phyloP scores from a whole-genome alignment of 1,140 invertebrate genomes.

The Drosophila nasuta region DNA sequence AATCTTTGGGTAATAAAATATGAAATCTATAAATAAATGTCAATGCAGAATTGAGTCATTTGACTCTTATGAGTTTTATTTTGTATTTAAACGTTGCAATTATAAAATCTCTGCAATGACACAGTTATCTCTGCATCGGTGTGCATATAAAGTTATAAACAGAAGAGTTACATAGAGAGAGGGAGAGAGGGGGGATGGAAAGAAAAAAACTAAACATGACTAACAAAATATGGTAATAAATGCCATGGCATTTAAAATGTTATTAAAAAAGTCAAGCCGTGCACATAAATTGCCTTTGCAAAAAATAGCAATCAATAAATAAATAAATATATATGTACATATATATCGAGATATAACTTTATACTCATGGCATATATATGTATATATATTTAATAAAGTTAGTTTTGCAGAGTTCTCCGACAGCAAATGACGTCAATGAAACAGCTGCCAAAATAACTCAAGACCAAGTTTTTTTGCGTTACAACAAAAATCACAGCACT shows the following conservation, averaged over 20 bases:
- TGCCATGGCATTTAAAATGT: slow-evolving; percentile 82
- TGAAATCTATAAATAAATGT: slow-evolving; percentile 29
- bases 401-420: slow-evolving; percentile 22
- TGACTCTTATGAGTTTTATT: slow-evolving; percentile 29
- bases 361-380: slow-evolving; percentile 7
- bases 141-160: slow-evolving; percentile 71
- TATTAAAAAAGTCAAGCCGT: slow-evolving; percentile 69
- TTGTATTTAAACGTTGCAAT: slow-evolving; percentile 46
- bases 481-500: slow-evolving; percentile 59
- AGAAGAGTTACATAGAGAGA: neutral
- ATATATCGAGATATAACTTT: slow-evolving; percentile 26
- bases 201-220: slow-evolving; percentile 46
- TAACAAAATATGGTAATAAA: slow-evolving; percentile 78
- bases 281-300: slow-evolving; percentile 69
- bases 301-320: slow-evolving; percentile 69
- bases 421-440: slow-evolving; percentile 63
- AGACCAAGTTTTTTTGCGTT: slow-evolving; percentile 44
- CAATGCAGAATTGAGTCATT: slow-evolving; percentile 43
- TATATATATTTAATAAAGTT: slow-evolving; percentile 15
- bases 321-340: slow-evolving; percentile 18
- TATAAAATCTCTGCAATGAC: slow-evolving; percentile 69
- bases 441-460: slow-evolving; percentile 68
- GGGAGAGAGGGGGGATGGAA: neutral
- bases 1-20: slow-evolving; percentile 25
- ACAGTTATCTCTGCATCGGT: slow-evolving; percentile 48